Conservation (phyloP, 2,797 vertebrate genomes). For the Morelia viridis region DNA sequence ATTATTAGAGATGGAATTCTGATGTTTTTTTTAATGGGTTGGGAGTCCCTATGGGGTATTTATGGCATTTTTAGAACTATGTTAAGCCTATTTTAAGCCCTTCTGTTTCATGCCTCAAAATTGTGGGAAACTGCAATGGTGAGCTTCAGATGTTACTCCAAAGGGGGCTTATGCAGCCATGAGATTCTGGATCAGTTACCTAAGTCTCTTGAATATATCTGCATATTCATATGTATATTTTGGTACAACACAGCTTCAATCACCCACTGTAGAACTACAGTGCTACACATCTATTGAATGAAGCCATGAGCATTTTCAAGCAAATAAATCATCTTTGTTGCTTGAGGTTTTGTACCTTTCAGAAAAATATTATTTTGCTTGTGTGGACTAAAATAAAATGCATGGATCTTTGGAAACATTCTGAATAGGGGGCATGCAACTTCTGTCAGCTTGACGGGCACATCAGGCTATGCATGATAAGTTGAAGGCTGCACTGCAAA, state of each 20-base stretch:
- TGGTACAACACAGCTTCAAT: not conserved
- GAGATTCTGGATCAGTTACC: not conserved
- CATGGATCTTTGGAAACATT: not conserved
- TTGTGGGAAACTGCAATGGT: not conserved
- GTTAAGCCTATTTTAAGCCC: not conserved
- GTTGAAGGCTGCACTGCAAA: no score
- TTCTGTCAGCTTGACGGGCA: not conserved
- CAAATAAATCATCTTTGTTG: not conserved
- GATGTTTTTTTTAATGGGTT: not conserved
- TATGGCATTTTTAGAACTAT: not conserved
- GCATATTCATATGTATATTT: not conserved
- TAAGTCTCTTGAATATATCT: not conserved
- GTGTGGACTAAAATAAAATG: constrained; percentile 9
- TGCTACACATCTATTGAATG: not conserved
- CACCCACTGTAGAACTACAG: not conserved
- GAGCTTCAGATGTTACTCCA: not conserved
- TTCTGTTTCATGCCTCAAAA: not conserved
- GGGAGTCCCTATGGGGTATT: not conserved
- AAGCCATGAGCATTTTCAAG: not conserved
- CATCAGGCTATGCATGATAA: no score
- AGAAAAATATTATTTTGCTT: constrained; percentile 6
- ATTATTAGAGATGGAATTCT: not conserved
- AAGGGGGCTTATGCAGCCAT: not conserved
- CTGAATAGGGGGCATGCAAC: not conserved
- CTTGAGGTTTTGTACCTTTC: not conserved